Evolutionary conservation across 2,113 vertebrate species (phyloP), one percentile per base, ranked within the genome.

Genomic region (Macquaria ambigua): DNA sequence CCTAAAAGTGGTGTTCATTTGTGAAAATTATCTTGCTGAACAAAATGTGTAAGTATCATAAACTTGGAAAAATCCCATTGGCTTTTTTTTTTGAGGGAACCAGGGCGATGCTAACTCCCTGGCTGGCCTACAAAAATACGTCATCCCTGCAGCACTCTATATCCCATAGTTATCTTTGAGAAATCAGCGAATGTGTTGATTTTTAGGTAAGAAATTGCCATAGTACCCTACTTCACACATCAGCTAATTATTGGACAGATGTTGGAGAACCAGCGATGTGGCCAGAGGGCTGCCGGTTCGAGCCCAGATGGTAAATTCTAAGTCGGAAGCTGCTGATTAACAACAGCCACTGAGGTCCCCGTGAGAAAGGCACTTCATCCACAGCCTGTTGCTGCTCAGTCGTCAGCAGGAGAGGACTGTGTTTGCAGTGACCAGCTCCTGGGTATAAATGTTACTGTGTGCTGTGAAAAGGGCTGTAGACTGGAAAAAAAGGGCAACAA

Each of bases 241-340:
- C 2, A n/a, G 46, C 16, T 81, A 8, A 77, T 81, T 25, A 48
- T 48, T 67, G 34, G 64, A 77, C 25, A 67, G 39, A 84, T 73
- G 61, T 1, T 18, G 25, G 43, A 28, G 53, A 55, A n/a, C 12
- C 14, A 9, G 18, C 8, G 59, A 31, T 28, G 37, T 23, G 25
- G 41, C 58, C 58, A n/a, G 64, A 67, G 41, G 39, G 82, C 23
- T 18, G 46, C 55, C 34, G 10, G 23, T 61, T 34, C 0, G 0
- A 64, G 56, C 43, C 31, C 56, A 78, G 48, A 37, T 34, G 41
- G 55, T 56, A 21, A 74, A 52, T 52, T 34, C 63, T 82, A 56
- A 59, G 53, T 9, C 8, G 0, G 41, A n/a, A 66, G 64, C 48
- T 48, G 50, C 34, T 48, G 72, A 70, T 64, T 48, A 86, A 69